Percentiles rank a stretch among this genome's conserved stretches.
Evolutionary conservation across 2,797 vertebrate genomes (phyloP).

Genomic region (Lagodon rhomboides): DNA sequence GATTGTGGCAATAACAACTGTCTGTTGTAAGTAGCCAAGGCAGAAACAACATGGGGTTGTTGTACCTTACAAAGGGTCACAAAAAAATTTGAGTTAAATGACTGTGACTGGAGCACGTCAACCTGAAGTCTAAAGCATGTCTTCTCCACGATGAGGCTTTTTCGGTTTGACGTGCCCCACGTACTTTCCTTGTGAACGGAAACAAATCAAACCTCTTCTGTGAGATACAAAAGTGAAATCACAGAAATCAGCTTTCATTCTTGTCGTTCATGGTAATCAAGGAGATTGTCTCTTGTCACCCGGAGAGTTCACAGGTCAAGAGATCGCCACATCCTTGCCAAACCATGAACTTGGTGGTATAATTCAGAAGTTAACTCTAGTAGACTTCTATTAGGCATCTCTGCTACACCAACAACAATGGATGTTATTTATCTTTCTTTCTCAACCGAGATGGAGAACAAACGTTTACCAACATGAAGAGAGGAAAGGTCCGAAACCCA

Average conservation of each 20-base stretch:
- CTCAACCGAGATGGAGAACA: neutral
- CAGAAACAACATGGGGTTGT: too few relatives aligned
- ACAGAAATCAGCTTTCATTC: neutral
- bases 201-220: neutral
- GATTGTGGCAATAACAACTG: too few relatives aligned
- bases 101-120: too few relatives aligned
- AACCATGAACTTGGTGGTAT: neutral
- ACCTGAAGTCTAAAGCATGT: too few relatives aligned
- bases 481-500: neutral
- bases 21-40: too few relatives aligned
- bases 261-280: neutral
- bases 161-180: too few relatives aligned
- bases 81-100: too few relatives aligned
- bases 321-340: too few relatives aligned
- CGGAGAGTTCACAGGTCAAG: neutral
- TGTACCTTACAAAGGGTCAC: too few relatives aligned
- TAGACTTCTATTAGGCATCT: neutral
- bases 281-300: fast-evolving
- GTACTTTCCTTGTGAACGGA: constrained; percentile 2
- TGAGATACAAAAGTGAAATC: neutral
- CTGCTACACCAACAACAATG: neutral
- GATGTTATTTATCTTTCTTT: neutral
- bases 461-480: neutral
- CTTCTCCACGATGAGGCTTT: too few relatives aligned
- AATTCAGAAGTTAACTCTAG: neutral